phyloP scores from a whole-genome alignment of 1,140 invertebrate genomes.

The Bombus impatiens region DNA sequence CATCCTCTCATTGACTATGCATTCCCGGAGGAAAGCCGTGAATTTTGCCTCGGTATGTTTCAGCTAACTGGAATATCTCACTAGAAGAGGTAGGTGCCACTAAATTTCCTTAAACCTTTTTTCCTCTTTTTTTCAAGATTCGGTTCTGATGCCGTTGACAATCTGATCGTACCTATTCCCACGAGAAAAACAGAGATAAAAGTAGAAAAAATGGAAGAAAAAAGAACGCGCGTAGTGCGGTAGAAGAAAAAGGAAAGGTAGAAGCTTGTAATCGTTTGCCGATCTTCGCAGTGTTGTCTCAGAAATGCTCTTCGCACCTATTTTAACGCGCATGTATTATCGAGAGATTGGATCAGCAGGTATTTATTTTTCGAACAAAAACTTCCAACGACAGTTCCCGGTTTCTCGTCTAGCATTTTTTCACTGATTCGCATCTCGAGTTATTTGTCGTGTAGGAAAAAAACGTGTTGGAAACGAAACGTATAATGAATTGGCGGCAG shows the following conservation, averaged over 20 bases:
- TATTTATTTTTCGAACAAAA: slow-evolving; percentile 61
- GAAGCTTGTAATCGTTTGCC: slow-evolving; percentile 35
- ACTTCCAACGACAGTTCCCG: slow-evolving; percentile 39
- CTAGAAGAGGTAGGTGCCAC: slow-evolving; percentile 31
- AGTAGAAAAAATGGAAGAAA: neutral
- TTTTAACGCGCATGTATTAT: slow-evolving; percentile 67
- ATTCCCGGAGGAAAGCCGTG: slow-evolving; percentile 42
- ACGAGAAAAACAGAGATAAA: neutral
- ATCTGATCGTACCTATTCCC: slow-evolving; percentile 60
- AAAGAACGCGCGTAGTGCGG: neutral
- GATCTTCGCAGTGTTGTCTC: slow-evolving; percentile 49
- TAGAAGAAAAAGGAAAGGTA: neutral
- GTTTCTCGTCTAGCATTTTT: slow-evolving; percentile 36
- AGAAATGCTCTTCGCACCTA: slow-evolving; percentile 66
- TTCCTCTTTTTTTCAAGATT: slow-evolving; percentile 1
- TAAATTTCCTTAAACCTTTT: slow-evolving; percentile 56
- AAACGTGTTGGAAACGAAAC: neutral
- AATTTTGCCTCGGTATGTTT: neutral
- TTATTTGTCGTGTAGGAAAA: slow-evolving; percentile 45
- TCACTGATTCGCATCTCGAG: slow-evolving; percentile 46
- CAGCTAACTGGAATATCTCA: slow-evolving; percentile 41
- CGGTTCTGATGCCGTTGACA: slow-evolving; percentile 20
- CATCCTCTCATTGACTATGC: slow-evolving; percentile 65
- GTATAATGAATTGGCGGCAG: neutral
- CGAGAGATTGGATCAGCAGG: slow-evolving; percentile 53